Base-by-base conservation (phyloP, 2,888 invertebrate genomes). In the Heteromurus nitidus region DNA sequence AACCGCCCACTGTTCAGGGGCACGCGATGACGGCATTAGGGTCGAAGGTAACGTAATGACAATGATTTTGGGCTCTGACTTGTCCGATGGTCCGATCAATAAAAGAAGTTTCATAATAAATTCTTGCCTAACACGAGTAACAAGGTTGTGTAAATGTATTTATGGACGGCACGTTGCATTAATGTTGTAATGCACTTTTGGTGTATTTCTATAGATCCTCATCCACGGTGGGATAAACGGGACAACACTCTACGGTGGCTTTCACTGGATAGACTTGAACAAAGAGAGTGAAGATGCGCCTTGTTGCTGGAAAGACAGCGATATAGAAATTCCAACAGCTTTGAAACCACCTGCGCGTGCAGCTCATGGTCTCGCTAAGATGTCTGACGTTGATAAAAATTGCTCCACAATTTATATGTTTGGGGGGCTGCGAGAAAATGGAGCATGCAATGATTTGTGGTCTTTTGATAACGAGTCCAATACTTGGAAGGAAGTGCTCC, bases 201-300 rank as follows among this genome's bases (percentile, higher is more conserved):
- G n/a, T 28, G 28, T 11, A 16, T 3, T 60, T 47, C 31, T 26
- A 1, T 26, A 85, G 85, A 82, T 84, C 24, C 70, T 76, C 42
- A 16, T 85, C 16, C 82, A 84, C 53, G 85, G 85, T 26, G 85
- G 85, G 0, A 80, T 85, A 69, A 76, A 80, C 24, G 68, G 65
- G n/a, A 65, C 74, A 11, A 55, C 44, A 3, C 50, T 85, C 5
- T 82, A 72, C 36, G 83, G 84, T 44, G 82, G 81, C 22, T 69
- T 82, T 2, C 82, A 83, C 62, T 72, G 77, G 64, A 65, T 85
- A 20, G 83, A 85, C 26, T 26, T 85, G 31, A 36, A 42, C 2
- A 65, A 69, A 30, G 20, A 60, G 24, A 26, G 47, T 18, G 65
- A 75, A 9, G 69, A 70, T 16, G 53, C 74, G 1, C 22, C 79